These are phyloP conservation scores for Rousettus madagascariensis DNA, from an alignment of 2,797 vertebrate genomes.

Conservation along the genomic window DNA sequence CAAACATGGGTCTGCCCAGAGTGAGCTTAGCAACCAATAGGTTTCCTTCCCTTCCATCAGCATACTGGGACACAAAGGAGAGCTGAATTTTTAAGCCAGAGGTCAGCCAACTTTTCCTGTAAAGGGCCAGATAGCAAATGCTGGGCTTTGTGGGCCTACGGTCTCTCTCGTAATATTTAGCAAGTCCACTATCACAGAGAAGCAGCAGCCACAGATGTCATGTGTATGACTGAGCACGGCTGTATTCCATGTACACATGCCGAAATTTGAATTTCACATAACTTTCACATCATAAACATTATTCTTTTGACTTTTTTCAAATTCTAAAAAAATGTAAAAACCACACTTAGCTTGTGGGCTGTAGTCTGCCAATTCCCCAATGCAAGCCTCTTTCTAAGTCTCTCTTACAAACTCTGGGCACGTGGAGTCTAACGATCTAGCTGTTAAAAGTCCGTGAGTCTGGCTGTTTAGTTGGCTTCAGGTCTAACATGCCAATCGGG, in stretches of 20 bases:
- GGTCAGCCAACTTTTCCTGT: neutral
- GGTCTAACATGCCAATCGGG: neutral
- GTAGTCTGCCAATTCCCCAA: accelerated
- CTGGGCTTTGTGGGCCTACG: neutral
- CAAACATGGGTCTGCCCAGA: neutral
- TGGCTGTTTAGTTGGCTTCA: neutral
- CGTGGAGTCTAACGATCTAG: neutral
- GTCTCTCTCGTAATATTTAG: neutral
- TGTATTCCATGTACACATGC: neutral
- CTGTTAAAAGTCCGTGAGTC: neutral
- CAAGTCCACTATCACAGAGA: neutral
- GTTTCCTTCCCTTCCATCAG: neutral
- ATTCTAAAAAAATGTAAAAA: neutral
- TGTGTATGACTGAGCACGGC: neutral
- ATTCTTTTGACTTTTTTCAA: neutral
- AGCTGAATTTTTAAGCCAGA: neutral
- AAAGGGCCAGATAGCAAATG: neutral
- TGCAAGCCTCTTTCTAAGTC: neutral
- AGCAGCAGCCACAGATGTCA: neutral
- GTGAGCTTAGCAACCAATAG: neutral
- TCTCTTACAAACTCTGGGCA: neutral
- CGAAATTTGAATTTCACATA: neutral
- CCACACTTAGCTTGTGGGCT: neutral
- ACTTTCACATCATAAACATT: neutral
- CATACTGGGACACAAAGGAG: accelerated